Conservation (phyloP, 2,888 invertebrate genomes). For the Liopterus haemorrhoidalis region DNA sequence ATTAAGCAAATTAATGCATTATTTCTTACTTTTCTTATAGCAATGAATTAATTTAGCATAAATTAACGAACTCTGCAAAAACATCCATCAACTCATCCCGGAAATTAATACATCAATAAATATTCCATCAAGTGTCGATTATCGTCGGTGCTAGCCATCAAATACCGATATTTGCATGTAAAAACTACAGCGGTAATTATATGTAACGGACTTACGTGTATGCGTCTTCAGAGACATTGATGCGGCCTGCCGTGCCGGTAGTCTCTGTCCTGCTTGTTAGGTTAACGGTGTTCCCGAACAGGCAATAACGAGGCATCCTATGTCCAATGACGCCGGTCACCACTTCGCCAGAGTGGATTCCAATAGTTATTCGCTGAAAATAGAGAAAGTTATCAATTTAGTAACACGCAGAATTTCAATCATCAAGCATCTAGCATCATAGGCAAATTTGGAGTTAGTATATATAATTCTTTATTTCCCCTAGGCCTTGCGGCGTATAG, state of each 20-base stretch:
- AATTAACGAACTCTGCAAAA: too few relatives aligned
- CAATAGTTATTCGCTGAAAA: conserved; percentile 81
- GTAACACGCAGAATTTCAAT: not conserved
- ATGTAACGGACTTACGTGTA: conserved; percentile 60
- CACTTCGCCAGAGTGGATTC: conserved; percentile 90
- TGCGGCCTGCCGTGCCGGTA: conserved; percentile 79
- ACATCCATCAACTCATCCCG: too few relatives aligned
- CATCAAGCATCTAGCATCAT: not conserved
- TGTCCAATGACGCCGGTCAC: conserved; percentile 93
- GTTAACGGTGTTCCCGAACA: conserved; percentile 93
- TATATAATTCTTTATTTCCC: too few relatives aligned
- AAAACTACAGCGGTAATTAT: too few relatives aligned
- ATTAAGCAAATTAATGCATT: too few relatives aligned
- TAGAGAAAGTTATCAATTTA: conserved; percentile 16
- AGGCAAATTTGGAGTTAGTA: not conserved
- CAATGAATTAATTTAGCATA: too few relatives aligned
- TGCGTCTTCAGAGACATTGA: conserved; percentile 88
- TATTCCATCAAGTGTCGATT: too few relatives aligned
- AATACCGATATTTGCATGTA: too few relatives aligned
- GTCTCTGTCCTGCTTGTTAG: conserved; percentile 90
- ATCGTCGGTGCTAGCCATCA: too few relatives aligned
- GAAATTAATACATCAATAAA: too few relatives aligned
- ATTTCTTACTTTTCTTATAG: too few relatives aligned
- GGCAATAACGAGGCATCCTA: conserved; percentile 87
- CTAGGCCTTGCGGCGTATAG: too few relatives aligned